Evolutionary conservation across 1,140 invertebrate species (phyloP), one percentile per base, ranked within the genome.

Genomic region (Drosophila chauvacae): DNA sequence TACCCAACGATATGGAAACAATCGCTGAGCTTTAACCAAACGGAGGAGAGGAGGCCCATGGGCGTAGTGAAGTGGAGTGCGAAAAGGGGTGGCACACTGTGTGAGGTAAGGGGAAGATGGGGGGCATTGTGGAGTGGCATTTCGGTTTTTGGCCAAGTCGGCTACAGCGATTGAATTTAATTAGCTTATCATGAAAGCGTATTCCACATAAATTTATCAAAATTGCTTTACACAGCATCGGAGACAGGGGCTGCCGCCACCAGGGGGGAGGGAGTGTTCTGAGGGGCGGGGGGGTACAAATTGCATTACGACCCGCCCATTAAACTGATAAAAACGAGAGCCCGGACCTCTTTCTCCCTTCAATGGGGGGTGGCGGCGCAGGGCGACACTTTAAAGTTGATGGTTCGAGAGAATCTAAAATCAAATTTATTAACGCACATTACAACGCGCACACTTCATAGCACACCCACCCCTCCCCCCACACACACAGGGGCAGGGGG

Each of bases 201-300:
- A 88, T 88, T 88, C 87, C 85, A 81, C 85, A 88, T 90, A 88
- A 88, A 88, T 88, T 88, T 88, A 88, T 88, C 84, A 88, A 88
- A 88, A 88, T 88, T 88, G 85, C 85, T 77, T 88, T 83, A 84
- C 85, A 84, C 84, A 88, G 78, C 82, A 86, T 77, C 78, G 16
- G 48, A 30, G 71, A 48, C 53, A 55, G 23, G 18, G 47, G 53
- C 53, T 56, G 60, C 50, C 18, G 28, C 50, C 14, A 13, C 13
- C 7, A 18, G 9, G 7, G 45, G 45, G 7, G 7, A 7, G 10
- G 13, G 4, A 14, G 10, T 4, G 26, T 11, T 11, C 13, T 6
- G 6, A 3, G 7, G 23, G 2, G 6, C 1, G 7, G 23, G 1
- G 44, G 63, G 61, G 59, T 48, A 51, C 80, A 90, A 88, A 88